phyloP scores from a whole-genome alignment of 1,140 invertebrate species.

The Varroa destructor region DNA sequence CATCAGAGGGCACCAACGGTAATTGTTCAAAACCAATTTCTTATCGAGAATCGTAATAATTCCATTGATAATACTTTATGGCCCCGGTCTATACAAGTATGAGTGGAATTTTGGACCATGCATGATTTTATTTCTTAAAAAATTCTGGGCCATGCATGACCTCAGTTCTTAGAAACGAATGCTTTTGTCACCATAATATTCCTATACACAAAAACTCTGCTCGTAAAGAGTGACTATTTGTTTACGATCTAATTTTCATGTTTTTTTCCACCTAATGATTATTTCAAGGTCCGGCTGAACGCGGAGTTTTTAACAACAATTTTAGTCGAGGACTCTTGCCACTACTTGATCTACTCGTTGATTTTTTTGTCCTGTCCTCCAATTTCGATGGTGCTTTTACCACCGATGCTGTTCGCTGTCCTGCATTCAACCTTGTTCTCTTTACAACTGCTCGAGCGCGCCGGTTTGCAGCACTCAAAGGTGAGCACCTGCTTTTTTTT shows the following conservation, averaged over 20 bases:
- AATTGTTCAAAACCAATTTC: not conserved
- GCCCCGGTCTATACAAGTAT: no score
- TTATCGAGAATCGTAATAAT: no score
- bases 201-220: no score
- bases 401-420: constrained; percentile 3
- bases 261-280: not conserved
- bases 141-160: no score
- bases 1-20: constrained; percentile 5
- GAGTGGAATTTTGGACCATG: no score
- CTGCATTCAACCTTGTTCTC: constrained; percentile 12
- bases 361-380: constrained; percentile 14
- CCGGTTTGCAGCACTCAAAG: constrained; percentile 19
- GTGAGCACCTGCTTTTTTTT: not conserved
- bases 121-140: no score
- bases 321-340: constrained; percentile 10
- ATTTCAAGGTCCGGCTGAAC: constrained; percentile 1
- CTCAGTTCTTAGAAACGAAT: no score
- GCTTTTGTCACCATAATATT: no score
- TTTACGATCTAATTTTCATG: no score
- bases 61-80: no score
- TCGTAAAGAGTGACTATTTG: no score
- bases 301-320: not conserved
- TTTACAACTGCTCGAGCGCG: not conserved
- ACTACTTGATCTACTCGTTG: constrained; percentile 21
- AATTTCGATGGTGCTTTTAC: not conserved